Base-by-base conservation (phyloP, 2,797 vertebrate species). In the Diplodus sargus region DNA sequence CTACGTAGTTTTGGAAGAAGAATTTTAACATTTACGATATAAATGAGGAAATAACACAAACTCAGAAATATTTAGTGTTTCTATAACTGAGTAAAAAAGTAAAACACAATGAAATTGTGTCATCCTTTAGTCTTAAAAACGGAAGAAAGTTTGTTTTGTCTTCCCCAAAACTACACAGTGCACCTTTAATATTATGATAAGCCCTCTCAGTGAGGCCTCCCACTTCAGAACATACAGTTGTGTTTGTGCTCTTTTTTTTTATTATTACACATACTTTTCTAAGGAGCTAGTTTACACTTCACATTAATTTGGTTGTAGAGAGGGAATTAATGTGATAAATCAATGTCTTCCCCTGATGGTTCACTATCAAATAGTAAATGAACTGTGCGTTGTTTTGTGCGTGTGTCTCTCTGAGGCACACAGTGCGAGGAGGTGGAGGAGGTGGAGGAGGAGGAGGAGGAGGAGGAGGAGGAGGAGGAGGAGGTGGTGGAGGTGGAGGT, bases 141-240 rank as follows among this genome's bases (percentile, higher is more conserved):
- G 8, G 34, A 39, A 39, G 8, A 10, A 39, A 39, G 34, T 39
- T 25, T 25, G 25, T 25, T 25, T 25, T 2, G 9, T 39, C 34
- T 39, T 39, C 34, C 34, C 34, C 34, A 39, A 39, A 39, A 39
- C 39, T 39, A 11, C 39, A 39, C 8, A 39, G 0, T 39, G 39
- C 39, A 2, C 39, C 39, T 39, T 39, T 74, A 72, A 78, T 71
- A 63, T 74, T 49, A 14, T 79, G 65, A 79, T 78, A 76, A 82
- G 64, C 58, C 48, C 61, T 76, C 76, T 48, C 47, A 82, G 34
- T 62, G 66, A 57, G 23, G 59, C 62, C 49, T 67, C 59, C 52
- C 47, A 65, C 30, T 71, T 48, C 48, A 25, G 14, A 20, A 45
- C 47, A 14, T 59, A 47, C 58, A 23, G 15, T 8, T 69, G 39